Conservation (phyloP, 2,113 vertebrate species). For the Ptilorrhoa leucosticta region DNA sequence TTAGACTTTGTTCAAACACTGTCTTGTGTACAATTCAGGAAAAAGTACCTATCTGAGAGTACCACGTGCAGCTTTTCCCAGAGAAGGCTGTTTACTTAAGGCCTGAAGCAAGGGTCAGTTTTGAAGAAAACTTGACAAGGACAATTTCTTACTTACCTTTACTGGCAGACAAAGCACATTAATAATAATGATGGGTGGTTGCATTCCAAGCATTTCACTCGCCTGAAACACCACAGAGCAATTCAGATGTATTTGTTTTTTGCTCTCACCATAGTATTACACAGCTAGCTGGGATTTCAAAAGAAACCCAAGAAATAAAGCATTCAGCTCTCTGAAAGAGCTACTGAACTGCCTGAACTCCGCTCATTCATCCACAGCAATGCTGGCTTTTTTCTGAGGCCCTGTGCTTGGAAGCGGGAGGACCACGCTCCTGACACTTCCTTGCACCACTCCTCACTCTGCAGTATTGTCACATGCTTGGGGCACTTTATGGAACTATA, state of each 20-base stretch:
- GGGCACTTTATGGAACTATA: neutral
- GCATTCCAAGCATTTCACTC: neutral
- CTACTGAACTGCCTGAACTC: neutral
- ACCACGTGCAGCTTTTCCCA: slow-evolving; percentile 13
- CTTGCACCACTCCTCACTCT: neutral
- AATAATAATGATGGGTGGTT: neutral
- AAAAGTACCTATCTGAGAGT: neutral
- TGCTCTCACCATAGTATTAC: neutral
- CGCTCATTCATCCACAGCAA: neutral
- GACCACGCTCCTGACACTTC: neutral
- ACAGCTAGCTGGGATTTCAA: neutral
- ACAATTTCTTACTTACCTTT: neutral
- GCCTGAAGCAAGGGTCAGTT: neutral
- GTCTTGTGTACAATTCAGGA: neutral
- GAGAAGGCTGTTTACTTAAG: slow-evolving; percentile 14
- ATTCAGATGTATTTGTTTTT: neutral
- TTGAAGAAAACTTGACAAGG: neutral
- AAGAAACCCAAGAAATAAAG: neutral
- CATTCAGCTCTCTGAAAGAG: neutral
- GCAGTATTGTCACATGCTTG: neutral
- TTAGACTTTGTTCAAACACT: neutral
- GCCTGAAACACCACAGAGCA: neutral
- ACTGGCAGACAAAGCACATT: neutral
- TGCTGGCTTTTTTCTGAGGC: neutral
- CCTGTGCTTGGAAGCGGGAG: neutral